These are phyloP conservation scores for Patiria pectinifera DNA, from an alignment of 53 echinoderm and acorn worm genomes.

Conservation along the genomic window DNA sequence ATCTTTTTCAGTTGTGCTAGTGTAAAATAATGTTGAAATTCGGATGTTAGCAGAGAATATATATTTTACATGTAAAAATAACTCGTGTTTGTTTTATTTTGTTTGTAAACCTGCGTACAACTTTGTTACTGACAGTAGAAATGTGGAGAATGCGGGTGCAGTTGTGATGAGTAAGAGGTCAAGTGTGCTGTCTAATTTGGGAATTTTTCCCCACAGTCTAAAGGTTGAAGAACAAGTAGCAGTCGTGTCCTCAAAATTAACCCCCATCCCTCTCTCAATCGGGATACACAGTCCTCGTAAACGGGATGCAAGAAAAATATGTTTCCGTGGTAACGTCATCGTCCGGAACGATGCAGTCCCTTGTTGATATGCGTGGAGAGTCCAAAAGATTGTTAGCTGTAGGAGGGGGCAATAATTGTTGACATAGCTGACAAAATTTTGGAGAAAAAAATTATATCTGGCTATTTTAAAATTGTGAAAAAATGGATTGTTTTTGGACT, in stretches of 20 bases:
- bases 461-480: background rate
- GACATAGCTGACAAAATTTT: no score
- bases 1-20: no score
- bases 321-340: slow-evolving; percentile 28
- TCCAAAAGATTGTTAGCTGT: no score
- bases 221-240: background rate
- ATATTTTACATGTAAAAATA: background rate
- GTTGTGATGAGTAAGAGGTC: no score
- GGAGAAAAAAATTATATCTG: no score
- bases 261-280: background rate
- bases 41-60: background rate
- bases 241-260: slow-evolving; percentile 14
- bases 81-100: background rate
- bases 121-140: no score
- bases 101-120: no score
- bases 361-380: background rate
- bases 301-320: background rate
- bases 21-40: background rate
- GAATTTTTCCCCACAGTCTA: background rate
- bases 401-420: no score
- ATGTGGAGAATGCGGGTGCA: background rate
- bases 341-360: background rate
- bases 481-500: background rate
- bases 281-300: slow-evolving; percentile 28
- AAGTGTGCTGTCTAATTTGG: background rate